phyloP scores from a whole-genome alignment of 2,888 invertebrate genomes.

The Rotaria sp. region DNA sequence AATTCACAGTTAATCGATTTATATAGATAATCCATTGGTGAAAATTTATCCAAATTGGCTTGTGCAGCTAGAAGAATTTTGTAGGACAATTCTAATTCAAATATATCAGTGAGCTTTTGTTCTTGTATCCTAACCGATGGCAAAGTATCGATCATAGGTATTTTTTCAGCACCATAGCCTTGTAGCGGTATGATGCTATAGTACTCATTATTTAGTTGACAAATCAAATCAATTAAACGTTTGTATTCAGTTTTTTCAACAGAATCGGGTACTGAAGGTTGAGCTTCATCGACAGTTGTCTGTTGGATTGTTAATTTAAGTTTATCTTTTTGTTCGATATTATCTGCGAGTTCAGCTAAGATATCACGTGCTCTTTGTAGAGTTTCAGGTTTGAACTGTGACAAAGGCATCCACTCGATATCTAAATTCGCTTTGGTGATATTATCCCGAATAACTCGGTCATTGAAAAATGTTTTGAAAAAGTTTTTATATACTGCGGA shows the following conservation, averaged over 20 bases:
- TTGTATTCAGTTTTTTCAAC: slow-evolving; percentile 45
- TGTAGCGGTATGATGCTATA: slow-evolving; percentile 56
- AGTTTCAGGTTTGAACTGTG: slow-evolving; percentile 52
- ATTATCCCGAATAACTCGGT: neutral
- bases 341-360: slow-evolving; percentile 43
- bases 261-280: neutral
- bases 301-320: neutral
- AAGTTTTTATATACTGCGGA: neutral
- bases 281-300: neutral
- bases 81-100: slow-evolving; percentile 55
- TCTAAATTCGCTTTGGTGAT: slow-evolving; percentile 46
- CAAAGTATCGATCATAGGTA: slow-evolving; percentile 43
- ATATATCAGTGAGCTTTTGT: slow-evolving; percentile 50
- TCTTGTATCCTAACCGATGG: slow-evolving; percentile 49
- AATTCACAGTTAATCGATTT: slow-evolving; percentile 54
- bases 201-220: slow-evolving; percentile 57
- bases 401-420: slow-evolving; percentile 52
- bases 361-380: slow-evolving; percentile 52
- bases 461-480: neutral
- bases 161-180: slow-evolving; percentile 55
- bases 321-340: slow-evolving; percentile 40
- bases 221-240: slow-evolving; percentile 44
- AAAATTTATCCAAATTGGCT: slow-evolving; percentile 49
- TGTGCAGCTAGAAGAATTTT: slow-evolving; percentile 55
- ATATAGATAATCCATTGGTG: slow-evolving; percentile 56